Conservation (phyloP, 2,888 invertebrate species). For the Pandemis corylana region DNA sequence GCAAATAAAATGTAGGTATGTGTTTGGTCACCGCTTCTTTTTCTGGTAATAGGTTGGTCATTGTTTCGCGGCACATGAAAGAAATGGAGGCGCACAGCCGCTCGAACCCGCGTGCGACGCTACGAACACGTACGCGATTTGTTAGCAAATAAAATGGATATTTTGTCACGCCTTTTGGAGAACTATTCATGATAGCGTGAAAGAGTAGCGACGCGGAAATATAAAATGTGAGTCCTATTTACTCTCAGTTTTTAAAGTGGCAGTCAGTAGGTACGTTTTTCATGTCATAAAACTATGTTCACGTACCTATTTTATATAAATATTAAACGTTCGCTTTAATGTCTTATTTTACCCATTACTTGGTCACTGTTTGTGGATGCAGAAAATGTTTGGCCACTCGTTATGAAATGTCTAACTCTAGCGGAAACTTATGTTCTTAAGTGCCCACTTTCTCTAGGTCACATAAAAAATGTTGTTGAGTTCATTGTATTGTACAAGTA, state of each 20-base stretch:
- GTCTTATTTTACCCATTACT: too few relatives aligned
- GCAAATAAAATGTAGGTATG: slow-evolving; percentile 42
- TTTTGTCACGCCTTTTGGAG: slow-evolving; percentile 6
- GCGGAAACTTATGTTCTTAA: too few relatives aligned
- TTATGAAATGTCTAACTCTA: too few relatives aligned
- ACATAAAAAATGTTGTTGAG: too few relatives aligned
- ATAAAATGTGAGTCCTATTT: slow-evolving; percentile 1
- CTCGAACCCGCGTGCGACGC: not conserved
- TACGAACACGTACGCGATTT: not conserved
- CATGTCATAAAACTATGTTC: too few relatives aligned
- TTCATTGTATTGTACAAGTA: too few relatives aligned
- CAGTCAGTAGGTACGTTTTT: not conserved
- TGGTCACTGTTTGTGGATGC: too few relatives aligned
- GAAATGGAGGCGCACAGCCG: not conserved
- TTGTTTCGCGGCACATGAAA: slow-evolving; percentile 1
- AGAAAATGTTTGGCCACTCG: too few relatives aligned
- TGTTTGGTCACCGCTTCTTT: slow-evolving; percentile 18
- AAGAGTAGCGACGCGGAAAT: slow-evolving; percentile 10
- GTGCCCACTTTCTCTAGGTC: too few relatives aligned
- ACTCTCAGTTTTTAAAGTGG: not conserved
- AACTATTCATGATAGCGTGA: slow-evolving; percentile 9
- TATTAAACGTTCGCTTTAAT: too few relatives aligned
- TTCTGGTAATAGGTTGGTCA: not conserved
- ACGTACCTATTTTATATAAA: too few relatives aligned
- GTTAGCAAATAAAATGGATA: slow-evolving; percentile 11